Base-by-base conservation (phyloP, 2,888 invertebrate species). In the Euzophera pinguis region DNA sequence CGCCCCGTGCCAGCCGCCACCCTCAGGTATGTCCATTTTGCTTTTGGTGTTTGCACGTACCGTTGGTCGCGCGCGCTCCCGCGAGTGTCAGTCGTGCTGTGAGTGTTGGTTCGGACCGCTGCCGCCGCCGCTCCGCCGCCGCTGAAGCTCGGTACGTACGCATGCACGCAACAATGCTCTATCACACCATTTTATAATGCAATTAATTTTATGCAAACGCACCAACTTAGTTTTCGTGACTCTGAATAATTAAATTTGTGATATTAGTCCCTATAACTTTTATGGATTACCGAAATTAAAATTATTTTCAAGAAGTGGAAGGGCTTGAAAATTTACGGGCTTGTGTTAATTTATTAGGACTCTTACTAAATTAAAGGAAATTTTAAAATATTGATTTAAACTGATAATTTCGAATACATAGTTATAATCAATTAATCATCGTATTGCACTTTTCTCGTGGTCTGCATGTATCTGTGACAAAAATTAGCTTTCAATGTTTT, bases 11-110 rank as follows among this genome's bases (percentile, higher is more conserved):
- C 87, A 84, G 90, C 87, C 87, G 89, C 84, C 81, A 84, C 83
- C 82, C 85, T 81, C 88, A 88, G 89, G 88, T 88, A 89, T 82
- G 88, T 87, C 79, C 89, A 89, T 85, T 89, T 84, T 83, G 84
- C 86, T 87, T 83, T 86, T 85, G 89, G 87, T 86, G 88, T 85
- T 81, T 78, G 87, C 80, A 75, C 84, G 80, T 72, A 73, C 69
- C 78, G 84, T 67, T 65, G 73, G 74, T 69, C 75, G 81, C 74
- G 75, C 77, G 77, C 81, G 22, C 22, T 22, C 73, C 64, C 85
- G 87, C 84, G 86, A 85, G 86, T 87, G 87, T 75, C 81, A 75
- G 78, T 81, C 79, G 81, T 81, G 79, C 79, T 73, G 83, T 81
- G 82, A 78, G 81, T 82, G 84, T 66, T 61, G 72, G 75, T 73